Percentiles rank a stretch among this genome's conserved stretches.
Conservation (phyloP, 2,113 vertebrate species). For the Heteronetta atricapilla region DNA sequence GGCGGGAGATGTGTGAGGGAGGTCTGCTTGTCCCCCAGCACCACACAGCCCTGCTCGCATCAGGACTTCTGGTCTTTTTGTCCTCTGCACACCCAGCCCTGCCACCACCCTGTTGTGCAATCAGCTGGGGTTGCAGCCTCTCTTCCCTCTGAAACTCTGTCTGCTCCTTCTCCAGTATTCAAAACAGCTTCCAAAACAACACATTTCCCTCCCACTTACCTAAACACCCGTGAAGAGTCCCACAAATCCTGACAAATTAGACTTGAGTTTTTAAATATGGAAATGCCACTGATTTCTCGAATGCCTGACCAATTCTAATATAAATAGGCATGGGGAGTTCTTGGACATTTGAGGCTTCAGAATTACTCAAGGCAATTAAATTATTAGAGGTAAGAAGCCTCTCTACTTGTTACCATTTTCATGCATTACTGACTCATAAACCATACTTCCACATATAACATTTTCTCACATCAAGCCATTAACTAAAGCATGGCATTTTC, state of each 20-base stretch:
- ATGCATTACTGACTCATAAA: neutral
- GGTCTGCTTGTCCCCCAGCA: neutral
- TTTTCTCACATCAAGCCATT: neutral
- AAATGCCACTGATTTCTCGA: neutral
- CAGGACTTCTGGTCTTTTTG: fast-evolving
- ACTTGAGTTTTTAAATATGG: neutral
- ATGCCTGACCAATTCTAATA: neutral
- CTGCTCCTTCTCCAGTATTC: neutral
- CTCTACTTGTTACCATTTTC: neutral
- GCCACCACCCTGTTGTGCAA: neutral
- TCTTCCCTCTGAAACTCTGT: neutral
- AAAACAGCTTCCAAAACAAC: neutral
- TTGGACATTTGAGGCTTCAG: neutral
- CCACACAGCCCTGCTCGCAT: fast-evolving
- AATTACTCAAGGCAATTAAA: neutral
- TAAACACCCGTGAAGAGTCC: neutral
- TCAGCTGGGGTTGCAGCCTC: neutral
- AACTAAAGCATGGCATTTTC: neutral
- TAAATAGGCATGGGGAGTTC: neutral
- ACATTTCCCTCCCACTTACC: neutral
- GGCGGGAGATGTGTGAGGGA: neutral
- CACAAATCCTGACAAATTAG: neutral
- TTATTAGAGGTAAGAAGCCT: neutral
- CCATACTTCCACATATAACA: neutral
- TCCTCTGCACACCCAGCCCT: fast-evolving